Conservation (phyloP, 1,140 invertebrate genomes). For the Diprion similis region DNA sequence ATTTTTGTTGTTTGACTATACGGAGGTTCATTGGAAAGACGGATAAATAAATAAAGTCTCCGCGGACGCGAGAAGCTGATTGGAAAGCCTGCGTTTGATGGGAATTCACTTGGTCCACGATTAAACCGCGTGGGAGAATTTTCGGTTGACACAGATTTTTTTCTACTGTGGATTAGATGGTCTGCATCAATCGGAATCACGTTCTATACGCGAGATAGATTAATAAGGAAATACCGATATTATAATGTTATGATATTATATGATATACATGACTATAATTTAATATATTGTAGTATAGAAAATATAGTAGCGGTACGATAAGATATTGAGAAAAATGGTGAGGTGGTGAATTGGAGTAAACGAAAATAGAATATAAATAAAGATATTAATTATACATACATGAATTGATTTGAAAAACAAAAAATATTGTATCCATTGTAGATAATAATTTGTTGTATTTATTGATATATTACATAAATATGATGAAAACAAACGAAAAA, state of each 20-base stretch:
- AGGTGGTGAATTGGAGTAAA: too few relatives aligned
- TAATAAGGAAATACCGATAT: neutral
- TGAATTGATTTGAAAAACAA: neutral
- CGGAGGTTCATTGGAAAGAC: neutral
- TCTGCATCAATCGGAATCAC: neutral
- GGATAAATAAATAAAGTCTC: neutral
- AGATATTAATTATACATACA: neutral
- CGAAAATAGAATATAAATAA: too few relatives aligned
- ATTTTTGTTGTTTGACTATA: too few relatives aligned
- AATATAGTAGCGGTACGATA: too few relatives aligned
- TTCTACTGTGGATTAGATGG: neutral
- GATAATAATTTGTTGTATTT: conserved; percentile 30
- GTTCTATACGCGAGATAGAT: neutral
- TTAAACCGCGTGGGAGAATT: too few relatives aligned
- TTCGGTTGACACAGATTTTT: too few relatives aligned
- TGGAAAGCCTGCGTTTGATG: neutral
- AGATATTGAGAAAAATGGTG: too few relatives aligned
- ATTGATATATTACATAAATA: conserved; percentile 20
- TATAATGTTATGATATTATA: neutral
- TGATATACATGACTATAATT: neutral
- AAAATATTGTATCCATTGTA: conserved; percentile 26
- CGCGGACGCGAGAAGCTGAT: neutral
- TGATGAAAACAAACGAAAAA: conserved; percentile 1
- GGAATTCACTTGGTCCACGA: neutral
- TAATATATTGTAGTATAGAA: neutral